Evolutionary conservation across 2,113 vertebrate species (phyloP).

Genomic region (Falcunculus frontatus): DNA sequence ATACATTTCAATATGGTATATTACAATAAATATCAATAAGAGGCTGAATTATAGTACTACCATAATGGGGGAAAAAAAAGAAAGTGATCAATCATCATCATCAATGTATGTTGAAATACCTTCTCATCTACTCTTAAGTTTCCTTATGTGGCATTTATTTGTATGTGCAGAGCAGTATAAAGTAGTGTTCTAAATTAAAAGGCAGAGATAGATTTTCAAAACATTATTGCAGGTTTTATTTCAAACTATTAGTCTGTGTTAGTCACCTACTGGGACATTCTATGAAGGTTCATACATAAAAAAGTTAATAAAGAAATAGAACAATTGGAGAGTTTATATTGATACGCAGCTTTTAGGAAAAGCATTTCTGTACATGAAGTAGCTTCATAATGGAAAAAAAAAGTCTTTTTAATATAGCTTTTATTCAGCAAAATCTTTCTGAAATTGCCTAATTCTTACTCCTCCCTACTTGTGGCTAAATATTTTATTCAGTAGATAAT

Average conservation of each 20-base stretch:
- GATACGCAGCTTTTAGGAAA: neutral
- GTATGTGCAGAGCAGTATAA: neutral
- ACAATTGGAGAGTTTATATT: neutral
- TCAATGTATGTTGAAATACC: neutral
- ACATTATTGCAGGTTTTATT: neutral
- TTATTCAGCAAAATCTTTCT: neutral
- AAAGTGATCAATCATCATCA: neutral
- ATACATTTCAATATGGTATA: neutral
- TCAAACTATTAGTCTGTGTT: neutral
- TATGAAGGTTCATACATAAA: neutral
- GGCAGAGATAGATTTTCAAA: neutral
- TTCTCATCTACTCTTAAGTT: neutral
- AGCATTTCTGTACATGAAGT: neutral
- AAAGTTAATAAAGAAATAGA: neutral
- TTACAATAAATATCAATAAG: neutral
- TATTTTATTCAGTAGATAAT: neutral
- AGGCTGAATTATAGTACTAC: neutral
- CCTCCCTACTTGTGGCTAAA: neutral
- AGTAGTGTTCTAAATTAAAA: neutral
- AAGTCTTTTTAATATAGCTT: neutral
- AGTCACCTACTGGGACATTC: neutral
- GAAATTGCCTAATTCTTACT: neutral
- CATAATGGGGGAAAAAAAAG: neutral
- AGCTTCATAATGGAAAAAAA: neutral
- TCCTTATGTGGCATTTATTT: neutral